Percentiles rank a stretch among this genome's conserved stretches.
These are phyloP conservation scores for Himalopsyche kuldschensis DNA, from an alignment of 2,888 invertebrate species.

Conservation along the genomic window DNA sequence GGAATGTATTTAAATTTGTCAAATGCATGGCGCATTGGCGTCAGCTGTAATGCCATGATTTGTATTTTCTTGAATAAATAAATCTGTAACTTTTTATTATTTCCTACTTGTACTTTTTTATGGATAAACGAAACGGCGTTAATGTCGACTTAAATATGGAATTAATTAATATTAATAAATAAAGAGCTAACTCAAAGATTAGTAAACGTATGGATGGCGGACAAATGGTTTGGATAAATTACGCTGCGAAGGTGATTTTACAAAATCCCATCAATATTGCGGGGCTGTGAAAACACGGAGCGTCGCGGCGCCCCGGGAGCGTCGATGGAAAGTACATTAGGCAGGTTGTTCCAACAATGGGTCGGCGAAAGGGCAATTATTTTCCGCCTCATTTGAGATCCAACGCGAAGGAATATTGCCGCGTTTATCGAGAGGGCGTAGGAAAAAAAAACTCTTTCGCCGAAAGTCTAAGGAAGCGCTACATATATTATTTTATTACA, in stretches of 20 bases:
- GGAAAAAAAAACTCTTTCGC: background rate
- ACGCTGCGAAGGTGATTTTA: background rate
- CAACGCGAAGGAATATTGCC: conserved; percentile 20
- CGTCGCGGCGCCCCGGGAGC: too few species aligned
- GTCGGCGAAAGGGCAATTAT: conserved; percentile 21
- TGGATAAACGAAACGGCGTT: too few species aligned
- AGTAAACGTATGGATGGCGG: too few species aligned
- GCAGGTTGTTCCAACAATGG: background rate
- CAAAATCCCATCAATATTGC: conserved; percentile 2
- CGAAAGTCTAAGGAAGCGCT: background rate
- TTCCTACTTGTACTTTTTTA: too few species aligned
- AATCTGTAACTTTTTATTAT: too few species aligned
- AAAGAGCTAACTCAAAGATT: too few species aligned
- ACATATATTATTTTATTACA: background rate
- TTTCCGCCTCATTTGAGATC: conserved; percentile 17
- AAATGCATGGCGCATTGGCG: too few species aligned
- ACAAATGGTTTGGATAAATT: background rate
- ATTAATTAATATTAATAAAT: too few species aligned
- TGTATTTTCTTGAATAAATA: too few species aligned
- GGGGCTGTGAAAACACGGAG: background rate
- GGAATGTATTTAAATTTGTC: too few species aligned
- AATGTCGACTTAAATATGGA: too few species aligned
- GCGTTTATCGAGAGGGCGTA: background rate
- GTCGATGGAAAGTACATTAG: background rate
- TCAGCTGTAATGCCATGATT: too few species aligned